These are phyloP conservation scores for Phymastichus coffea DNA, from an alignment of 1,140 invertebrate species.

Conservation along the genomic window DNA sequence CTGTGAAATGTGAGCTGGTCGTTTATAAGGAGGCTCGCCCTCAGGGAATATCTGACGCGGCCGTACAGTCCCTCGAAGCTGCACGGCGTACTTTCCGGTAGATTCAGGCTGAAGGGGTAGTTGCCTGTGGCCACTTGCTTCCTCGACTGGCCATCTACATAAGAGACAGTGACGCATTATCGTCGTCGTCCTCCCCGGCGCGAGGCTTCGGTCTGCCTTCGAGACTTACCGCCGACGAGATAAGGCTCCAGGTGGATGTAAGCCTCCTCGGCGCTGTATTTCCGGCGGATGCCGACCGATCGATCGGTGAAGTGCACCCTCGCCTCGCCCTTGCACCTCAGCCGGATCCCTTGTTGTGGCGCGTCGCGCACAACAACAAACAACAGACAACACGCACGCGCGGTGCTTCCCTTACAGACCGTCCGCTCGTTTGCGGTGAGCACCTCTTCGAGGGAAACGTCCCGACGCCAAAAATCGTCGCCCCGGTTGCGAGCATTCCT, in stretches of 20 bases:
- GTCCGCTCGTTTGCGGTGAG: no score
- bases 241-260: constrained; percentile 38
- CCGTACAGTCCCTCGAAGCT: constrained; percentile 47
- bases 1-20: constrained; percentile 31
- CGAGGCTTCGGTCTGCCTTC: not conserved
- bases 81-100: constrained; percentile 40
- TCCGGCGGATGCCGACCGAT: constrained; percentile 38
- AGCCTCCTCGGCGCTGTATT: constrained; percentile 35
- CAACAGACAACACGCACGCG: not conserved
- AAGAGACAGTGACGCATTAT: not conserved
- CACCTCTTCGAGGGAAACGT: no score
- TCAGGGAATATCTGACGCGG: constrained; percentile 42
- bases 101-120: constrained; percentile 38
- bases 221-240: constrained; percentile 35
- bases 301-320: constrained; percentile 42
- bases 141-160: constrained; percentile 31
- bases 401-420: no score
- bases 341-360: constrained; percentile 31
- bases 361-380: not conserved
- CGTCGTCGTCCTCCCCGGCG: not conserved
- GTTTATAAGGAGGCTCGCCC: constrained; percentile 36
- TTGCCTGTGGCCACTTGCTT: constrained; percentile 29
- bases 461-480: no score
- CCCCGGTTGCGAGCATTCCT: not conserved
- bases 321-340: constrained; percentile 41